Conservation (phyloP, 2,888 invertebrate species). For the Lumbricus terrestris region DNA sequence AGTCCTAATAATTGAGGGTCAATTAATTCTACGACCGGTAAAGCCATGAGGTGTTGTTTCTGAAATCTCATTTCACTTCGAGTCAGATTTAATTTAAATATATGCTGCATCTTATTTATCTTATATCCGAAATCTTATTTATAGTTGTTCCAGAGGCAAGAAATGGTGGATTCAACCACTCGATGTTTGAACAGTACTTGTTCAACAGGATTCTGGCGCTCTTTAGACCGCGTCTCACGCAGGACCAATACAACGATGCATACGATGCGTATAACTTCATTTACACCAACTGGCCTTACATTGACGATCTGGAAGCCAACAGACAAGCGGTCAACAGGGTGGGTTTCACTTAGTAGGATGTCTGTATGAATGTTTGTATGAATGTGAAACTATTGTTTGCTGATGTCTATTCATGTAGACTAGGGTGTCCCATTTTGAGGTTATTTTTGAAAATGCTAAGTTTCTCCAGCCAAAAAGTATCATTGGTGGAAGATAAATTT, state of each 20-base stretch:
- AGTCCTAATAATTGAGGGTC: too few relatives aligned
- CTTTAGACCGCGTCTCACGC: background rate
- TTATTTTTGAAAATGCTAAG: too few relatives aligned
- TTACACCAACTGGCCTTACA: slow-evolving; percentile 33
- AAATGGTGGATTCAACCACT: slow-evolving; percentile 30
- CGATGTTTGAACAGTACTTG: slow-evolving; percentile 25
- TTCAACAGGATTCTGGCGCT: slow-evolving; percentile 11
- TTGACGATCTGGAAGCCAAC: slow-evolving; percentile 32
- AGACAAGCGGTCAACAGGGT: slow-evolving; percentile 34
- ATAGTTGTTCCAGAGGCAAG: slow-evolving; percentile 32
- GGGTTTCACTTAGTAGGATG: background rate
- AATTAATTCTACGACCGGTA: too few relatives aligned
- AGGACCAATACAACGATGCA: slow-evolving; percentile 21
- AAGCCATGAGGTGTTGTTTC: background rate
- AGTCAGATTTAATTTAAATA: background rate
- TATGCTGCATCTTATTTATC: background rate
- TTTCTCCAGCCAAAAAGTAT: too few relatives aligned
- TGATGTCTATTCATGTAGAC: too few relatives aligned
- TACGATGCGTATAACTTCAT: slow-evolving; percentile 29
- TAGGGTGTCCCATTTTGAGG: too few relatives aligned
- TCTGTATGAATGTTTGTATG: too few relatives aligned
- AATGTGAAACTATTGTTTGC: too few relatives aligned
- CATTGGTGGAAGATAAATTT: too few relatives aligned
- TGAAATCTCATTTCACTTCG: background rate
- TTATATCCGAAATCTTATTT: background rate